A percentile compares a stretch with the other conserved stretches of the same genome.
These are phyloP conservation scores for Actinemys pallida DNA, from an alignment of 2,113 vertebrate genomes.

Conservation along the genomic window DNA sequence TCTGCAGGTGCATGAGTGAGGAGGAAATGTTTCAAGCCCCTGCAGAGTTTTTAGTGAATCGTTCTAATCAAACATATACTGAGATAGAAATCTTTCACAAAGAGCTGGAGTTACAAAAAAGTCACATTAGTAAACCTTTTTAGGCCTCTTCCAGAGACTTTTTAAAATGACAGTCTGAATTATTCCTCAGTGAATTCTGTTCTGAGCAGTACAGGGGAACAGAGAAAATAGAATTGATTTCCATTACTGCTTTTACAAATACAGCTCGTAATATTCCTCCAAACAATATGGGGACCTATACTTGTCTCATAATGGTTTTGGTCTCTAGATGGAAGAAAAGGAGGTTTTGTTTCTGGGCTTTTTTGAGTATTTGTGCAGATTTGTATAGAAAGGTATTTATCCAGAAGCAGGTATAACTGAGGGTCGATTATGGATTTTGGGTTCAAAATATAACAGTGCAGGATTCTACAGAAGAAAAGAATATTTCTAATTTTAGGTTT, in stretches of 20 bases:
- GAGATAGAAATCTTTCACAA: neutral
- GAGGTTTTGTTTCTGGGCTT: neutral
- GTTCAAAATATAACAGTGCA: neutral
- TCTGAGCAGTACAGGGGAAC: neutral
- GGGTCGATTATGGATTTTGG: neutral
- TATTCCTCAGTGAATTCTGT: neutral
- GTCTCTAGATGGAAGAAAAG: neutral
- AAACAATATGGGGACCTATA: neutral
- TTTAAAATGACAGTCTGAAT: neutral
- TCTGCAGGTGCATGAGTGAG: neutral
- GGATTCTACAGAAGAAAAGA: conserved; percentile 9
- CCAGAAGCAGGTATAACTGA: neutral
- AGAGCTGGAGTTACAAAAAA: neutral
- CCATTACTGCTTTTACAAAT: conserved; percentile 5
- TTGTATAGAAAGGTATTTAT: neutral
- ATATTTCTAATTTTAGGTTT: neutral
- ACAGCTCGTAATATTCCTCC: neutral
- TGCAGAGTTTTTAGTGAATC: neutral
- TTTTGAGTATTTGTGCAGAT: neutral
- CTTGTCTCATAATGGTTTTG: neutral
- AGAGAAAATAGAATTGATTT: conserved; percentile 19
- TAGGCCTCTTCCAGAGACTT: neutral
- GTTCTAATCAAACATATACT: neutral
- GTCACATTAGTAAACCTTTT: neutral
- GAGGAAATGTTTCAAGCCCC: neutral